Evolutionary conservation across 2,888 invertebrate species (phyloP).

Genomic region (Eupithecia dodoneata): DNA sequence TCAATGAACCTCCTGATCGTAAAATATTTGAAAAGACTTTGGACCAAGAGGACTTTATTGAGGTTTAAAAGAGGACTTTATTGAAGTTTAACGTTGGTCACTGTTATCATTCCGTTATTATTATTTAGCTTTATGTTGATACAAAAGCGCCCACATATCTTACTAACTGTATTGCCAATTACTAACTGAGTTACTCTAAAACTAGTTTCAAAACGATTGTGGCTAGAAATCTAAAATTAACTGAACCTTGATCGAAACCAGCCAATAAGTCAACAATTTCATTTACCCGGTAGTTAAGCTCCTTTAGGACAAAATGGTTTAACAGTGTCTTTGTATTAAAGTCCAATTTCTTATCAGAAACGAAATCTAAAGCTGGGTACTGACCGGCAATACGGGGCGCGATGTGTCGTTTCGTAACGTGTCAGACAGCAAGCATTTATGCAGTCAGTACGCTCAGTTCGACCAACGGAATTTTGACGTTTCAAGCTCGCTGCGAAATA

Average conservation of each 20-base stretch:
- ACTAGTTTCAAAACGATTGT: constrained; percentile 13
- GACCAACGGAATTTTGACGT: too few relatives aligned
- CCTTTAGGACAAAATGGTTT: constrained; percentile 22
- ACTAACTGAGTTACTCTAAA: constrained; percentile 7
- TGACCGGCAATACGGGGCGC: not conserved
- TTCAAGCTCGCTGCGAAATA: too few relatives aligned
- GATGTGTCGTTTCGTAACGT: not conserved
- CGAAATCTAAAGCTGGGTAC: constrained; percentile 29
- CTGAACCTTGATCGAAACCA: constrained; percentile 21
- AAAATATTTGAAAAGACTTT: not conserved
- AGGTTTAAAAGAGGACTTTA: not conserved
- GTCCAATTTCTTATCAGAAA: constrained; percentile 37
- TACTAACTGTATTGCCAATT: constrained; percentile 3
- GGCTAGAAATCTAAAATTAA: constrained; percentile 30
- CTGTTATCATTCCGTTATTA: not conserved
- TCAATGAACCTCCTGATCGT: not conserved
- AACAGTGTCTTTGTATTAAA: constrained; percentile 37
- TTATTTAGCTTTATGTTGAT: not conserved
- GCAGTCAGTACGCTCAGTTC: too few relatives aligned
- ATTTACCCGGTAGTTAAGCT: not conserved
- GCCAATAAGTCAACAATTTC: constrained; percentile 12
- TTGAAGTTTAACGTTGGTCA: not conserved
- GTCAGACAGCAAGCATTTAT: too few relatives aligned
- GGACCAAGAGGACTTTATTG: not conserved
- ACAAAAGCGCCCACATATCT: not conserved